Base-by-base conservation (phyloP, 2,797 vertebrate species). In the Thalassophryne amazonica region DNA sequence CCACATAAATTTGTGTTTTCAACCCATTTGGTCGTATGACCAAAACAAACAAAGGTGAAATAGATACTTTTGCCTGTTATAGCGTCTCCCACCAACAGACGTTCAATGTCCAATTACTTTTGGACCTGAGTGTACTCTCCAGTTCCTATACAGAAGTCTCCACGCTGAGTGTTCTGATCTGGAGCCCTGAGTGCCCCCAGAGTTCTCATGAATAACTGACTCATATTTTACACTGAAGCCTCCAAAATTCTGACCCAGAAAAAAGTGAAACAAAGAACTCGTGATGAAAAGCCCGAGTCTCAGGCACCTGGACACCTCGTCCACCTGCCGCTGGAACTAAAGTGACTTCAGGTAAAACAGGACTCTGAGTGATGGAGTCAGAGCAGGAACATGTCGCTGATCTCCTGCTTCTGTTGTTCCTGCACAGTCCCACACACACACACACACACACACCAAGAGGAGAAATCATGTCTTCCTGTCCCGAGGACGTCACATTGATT, bases 401-500 rank as follows among this genome's bases (percentile, higher is more conserved):
- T n/a, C n/a, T n/a, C n/a, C n/a, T n/a, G n/a, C n/a, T n/a, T n/a
- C n/a, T n/a, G n/a, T n/a, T n/a, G n/a, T n/a, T n/a, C n/a, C n/a
- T n/a, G 40, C 47, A 43, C 18, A 46, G 36, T 32, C 36, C 50
- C 31, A 27, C 35, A 48, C 12, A 18, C 54, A 49, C 22, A 23
- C 6, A 36, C 28, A 38, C 30, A 47, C 8, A 37, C 43, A 40
- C 48, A 21, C 43, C 14, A 16, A 70, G 63, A 39, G 7, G 19
- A 67, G 61, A 48, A 73, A 69, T 76, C 64, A 79, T 48, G 60
- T 61, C 76, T 84, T 83, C 81, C 82, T 77, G 73, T 81, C 80
- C 76, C n/a, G 59, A 69, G 76, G 76, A 80, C 24, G 25, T 73
- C 74, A 39, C 85, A 89, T 86, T 56, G 78, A 86, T 85, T 45